phyloP scores from a whole-genome alignment of 2,113 vertebrate genomes.

The Sinocyclocheilus anshuiensis region DNA sequence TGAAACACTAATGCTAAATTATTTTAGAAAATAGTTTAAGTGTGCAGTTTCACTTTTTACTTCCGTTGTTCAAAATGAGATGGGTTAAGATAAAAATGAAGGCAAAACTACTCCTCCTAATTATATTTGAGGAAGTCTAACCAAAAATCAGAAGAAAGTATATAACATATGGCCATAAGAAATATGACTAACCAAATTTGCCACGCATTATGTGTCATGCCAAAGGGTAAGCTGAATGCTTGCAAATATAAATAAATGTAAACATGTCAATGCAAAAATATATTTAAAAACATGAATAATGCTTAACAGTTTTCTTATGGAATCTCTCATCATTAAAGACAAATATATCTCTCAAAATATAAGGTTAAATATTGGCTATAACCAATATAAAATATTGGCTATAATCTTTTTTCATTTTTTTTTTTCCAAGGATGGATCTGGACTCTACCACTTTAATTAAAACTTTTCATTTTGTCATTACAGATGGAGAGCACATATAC shows the following conservation, averaged over 20 bases:
- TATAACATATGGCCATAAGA: not conserved
- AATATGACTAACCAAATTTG: not conserved
- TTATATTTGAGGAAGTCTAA: not conserved
- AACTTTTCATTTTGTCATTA: not conserved
- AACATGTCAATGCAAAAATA: not conserved
- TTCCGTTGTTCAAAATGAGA: not conserved
- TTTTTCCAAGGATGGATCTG: not conserved
- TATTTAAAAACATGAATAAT: not conserved
- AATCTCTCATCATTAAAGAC: not conserved
- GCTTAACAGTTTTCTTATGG: not conserved
- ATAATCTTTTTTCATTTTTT: not conserved
- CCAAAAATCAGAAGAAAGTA: not conserved
- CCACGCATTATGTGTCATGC: not conserved
- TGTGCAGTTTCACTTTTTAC: not conserved
- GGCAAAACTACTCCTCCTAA: not conserved
- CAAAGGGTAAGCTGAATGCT: not conserved
- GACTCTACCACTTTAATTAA: not conserved
- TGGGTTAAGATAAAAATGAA: not conserved
- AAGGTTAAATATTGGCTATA: too few species aligned
- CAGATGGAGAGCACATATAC: conserved; percentile 14
- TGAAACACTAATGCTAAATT: not conserved
- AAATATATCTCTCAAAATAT: not conserved
- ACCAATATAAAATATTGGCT: too few species aligned
- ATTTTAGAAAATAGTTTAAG: not conserved
- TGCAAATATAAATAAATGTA: not conserved